Conservation (phyloP, 2,888 invertebrate genomes). For the Drosophila mercatorum region DNA sequence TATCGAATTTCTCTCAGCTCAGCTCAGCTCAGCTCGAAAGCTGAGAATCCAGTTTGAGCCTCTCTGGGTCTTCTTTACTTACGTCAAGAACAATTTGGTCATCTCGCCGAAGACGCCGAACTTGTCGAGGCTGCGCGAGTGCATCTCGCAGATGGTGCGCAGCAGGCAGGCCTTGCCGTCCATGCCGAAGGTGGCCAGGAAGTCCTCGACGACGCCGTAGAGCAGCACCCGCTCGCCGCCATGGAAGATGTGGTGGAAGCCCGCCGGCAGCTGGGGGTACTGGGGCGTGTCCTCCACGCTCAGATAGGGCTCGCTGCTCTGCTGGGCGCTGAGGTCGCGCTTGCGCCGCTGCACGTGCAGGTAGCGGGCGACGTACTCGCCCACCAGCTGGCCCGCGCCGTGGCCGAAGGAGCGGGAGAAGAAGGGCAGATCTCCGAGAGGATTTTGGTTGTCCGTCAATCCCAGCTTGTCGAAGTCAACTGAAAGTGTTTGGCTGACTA, state of each 20-base stretch:
- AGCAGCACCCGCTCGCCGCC: constrained; percentile 92
- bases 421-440: constrained; percentile 91
- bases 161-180: constrained; percentile 93
- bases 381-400: constrained; percentile 88
- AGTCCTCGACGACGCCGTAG: constrained; percentile 91
- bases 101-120: constrained; percentile 93
- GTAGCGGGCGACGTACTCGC: constrained; percentile 90
- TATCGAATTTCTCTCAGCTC: neutral
- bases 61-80: constrained; percentile 75
- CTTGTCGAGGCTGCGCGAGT: constrained; percentile 90
- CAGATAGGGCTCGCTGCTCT: constrained; percentile 50
- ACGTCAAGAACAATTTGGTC: constrained; percentile 93
- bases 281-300: constrained; percentile 59
- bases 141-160: constrained; percentile 93
- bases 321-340: constrained; percentile 83
- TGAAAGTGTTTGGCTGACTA: constrained; percentile 77
- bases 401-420: constrained; percentile 91
- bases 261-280: constrained; percentile 83
- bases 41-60: neutral
- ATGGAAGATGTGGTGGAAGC: constrained; percentile 87
- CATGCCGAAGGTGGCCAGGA: constrained; percentile 92
- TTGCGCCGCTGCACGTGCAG: constrained; percentile 87
- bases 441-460: constrained; percentile 94
- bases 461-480: constrained; percentile 94
- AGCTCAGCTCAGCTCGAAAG: neutral